A percentile compares a stretch with the other conserved stretches of the same genome.
These are phyloP conservation scores for Bucorvus abyssinicus DNA, from an alignment of 2,797 vertebrate species.

Conservation along the genomic window DNA sequence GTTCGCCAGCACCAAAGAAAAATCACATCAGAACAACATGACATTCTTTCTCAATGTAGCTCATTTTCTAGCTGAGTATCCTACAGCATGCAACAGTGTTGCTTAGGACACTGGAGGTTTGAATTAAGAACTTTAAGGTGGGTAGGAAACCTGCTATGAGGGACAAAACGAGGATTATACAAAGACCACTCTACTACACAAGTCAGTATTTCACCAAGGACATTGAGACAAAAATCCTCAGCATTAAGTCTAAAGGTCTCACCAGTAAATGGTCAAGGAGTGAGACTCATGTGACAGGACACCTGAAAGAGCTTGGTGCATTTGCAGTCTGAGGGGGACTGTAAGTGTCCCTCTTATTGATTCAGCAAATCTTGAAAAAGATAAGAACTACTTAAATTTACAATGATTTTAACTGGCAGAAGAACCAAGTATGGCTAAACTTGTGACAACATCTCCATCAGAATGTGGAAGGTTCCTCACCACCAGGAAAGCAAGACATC, in stretches of 20 bases:
- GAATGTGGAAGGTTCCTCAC: background rate
- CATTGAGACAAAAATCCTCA: background rate
- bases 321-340: background rate
- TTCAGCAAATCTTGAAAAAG: background rate
- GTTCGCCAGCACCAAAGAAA: background rate
- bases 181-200: background rate
- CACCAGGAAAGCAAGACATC: background rate
- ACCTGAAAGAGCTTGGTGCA: background rate
- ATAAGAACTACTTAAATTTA: background rate
- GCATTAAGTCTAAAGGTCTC: background rate
- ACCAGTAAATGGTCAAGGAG: background rate
- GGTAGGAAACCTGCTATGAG: background rate
- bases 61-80: background rate
- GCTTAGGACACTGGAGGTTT: background rate
- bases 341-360: background rate
- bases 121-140: background rate
- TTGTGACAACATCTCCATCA: rapidly evolving
- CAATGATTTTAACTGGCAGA: background rate
- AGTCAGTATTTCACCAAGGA: background rate
- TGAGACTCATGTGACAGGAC: background rate
- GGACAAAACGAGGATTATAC: background rate
- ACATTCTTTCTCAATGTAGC: background rate
- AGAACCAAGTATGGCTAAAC: background rate
- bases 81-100: background rate
- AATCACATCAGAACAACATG: background rate